phyloP scores from a whole-genome alignment of 2,113 vertebrate genomes.

The Odocoileus virginianus region DNA sequence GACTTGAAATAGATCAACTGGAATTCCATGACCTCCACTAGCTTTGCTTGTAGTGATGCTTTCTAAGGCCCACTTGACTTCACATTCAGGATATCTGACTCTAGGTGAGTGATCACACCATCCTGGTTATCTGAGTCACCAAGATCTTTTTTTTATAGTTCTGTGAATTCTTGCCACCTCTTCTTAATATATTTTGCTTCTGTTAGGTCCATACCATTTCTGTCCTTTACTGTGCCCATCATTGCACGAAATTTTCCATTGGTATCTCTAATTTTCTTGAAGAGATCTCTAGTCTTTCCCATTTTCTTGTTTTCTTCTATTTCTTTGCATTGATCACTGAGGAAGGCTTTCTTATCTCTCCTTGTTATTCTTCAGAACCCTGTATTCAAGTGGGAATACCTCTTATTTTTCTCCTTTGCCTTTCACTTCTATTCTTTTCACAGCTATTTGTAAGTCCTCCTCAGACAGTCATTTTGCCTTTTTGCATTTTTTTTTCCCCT shows the following conservation, averaged over 20 bases:
- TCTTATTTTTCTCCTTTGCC: background rate
- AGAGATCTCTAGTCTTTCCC: background rate
- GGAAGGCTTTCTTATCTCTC: background rate
- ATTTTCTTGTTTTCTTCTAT: background rate
- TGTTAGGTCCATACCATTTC: background rate
- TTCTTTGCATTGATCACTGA: background rate
- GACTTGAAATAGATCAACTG: background rate
- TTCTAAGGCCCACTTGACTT: background rate
- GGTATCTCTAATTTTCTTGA: background rate
- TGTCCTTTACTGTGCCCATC: background rate
- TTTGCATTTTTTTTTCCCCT: background rate
- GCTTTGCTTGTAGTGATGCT: background rate
- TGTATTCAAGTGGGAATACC: background rate
- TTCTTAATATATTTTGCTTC: background rate
- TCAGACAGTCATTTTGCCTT: background rate
- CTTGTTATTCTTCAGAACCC: background rate
- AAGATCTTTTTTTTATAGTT: background rate
- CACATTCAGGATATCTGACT: background rate
- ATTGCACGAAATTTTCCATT: background rate
- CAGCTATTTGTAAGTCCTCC: background rate
- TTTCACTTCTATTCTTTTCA: background rate
- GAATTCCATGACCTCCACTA: background rate
- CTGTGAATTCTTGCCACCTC: background rate
- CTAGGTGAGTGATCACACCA: background rate
- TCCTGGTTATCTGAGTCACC: fast-evolving